Conservation (phyloP, 2,113 vertebrate genomes). For the Panthera tigris region DNA sequence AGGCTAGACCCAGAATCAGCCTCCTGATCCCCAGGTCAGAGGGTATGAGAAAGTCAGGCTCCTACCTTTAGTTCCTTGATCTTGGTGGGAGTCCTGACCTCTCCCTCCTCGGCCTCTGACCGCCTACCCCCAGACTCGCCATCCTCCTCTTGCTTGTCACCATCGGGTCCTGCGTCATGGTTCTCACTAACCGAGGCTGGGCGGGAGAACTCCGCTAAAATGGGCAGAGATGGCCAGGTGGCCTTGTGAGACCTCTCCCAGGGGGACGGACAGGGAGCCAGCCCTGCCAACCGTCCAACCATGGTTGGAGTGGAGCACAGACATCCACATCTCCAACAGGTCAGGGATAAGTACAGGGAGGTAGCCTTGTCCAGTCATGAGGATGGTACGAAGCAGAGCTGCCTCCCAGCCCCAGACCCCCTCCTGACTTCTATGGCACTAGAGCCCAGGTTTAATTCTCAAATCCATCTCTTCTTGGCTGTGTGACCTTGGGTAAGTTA, state of each 20-base stretch:
- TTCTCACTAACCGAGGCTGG: constrained; percentile 94
- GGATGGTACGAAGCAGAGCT: not conserved
- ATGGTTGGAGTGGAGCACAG: not conserved
- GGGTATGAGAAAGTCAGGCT: not conserved
- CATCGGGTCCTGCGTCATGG: constrained; percentile 85
- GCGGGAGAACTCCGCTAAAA: constrained; percentile 91
- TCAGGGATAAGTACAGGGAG: not conserved
- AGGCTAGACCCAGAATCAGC: not conserved
- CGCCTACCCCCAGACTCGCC: constrained; percentile 83
- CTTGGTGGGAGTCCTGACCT: constrained; percentile 91
- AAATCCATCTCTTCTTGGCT: not conserved
- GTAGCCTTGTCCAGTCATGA: not conserved
- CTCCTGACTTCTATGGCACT: not conserved
- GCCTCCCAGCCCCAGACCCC: not conserved
- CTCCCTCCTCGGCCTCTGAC: constrained; percentile 85
- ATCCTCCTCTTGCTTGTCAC: constrained; percentile 87
- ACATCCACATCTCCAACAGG: fast-evolving
- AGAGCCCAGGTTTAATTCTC: constrained; percentile 18
- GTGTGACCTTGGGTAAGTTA: not conserved
- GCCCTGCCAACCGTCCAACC: not conserved
- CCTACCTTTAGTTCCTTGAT: constrained; percentile 97
- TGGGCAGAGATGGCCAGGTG: not conserved
- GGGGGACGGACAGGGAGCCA: not conserved
- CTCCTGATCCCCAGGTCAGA: not conserved
- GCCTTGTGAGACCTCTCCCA: not conserved